Percentiles rank a stretch among this genome's conserved stretches.
Conservation (phyloP, 2,113 vertebrate genomes). For the Ophthalmolycus amberensis region DNA sequence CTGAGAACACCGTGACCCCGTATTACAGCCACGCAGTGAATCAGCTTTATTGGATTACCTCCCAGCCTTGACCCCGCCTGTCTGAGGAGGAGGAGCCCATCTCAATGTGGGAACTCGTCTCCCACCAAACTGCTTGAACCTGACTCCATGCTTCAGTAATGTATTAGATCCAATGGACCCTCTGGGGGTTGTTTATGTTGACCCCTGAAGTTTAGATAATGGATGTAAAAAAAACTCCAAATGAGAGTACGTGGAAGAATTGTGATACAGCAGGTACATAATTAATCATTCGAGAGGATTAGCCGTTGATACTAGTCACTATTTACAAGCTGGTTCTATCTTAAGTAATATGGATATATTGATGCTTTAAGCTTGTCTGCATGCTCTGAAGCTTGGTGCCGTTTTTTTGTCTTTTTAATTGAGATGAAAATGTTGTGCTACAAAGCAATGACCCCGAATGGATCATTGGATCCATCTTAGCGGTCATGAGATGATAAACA, state of each 20-base stretch:
- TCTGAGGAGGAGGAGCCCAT: conserved; percentile 50
- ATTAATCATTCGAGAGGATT: conserved; percentile 39
- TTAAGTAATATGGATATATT: conserved; percentile 20
- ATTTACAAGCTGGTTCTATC: conserved; percentile 6
- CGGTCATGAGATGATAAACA: not conserved
- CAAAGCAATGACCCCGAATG: not conserved
- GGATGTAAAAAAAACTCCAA: conserved; percentile 42
- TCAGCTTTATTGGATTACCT: conserved; percentile 78
- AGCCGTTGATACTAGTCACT: conserved; percentile 13
- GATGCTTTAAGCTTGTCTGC: conserved; percentile 17
- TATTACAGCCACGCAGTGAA: conserved; percentile 69
- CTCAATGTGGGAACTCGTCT: conserved; percentile 66
- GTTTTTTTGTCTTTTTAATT: not conserved
- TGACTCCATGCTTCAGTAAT: conserved; percentile 40
- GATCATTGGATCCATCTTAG: not conserved
- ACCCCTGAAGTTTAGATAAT: conserved; percentile 43
- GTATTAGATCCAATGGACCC: conserved; percentile 41
- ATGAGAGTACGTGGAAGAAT: conserved; percentile 9
- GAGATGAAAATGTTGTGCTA: not conserved
- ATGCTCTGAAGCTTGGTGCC: not conserved
- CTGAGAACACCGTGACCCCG: conserved; percentile 59
- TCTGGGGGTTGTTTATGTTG: conserved; percentile 51
- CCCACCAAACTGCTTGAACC: conserved; percentile 43
- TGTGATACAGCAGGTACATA: conserved; percentile 16
- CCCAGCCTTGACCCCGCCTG: conserved; percentile 62